Conservation (phyloP, 2,888 invertebrate genomes). For the Melanostoma scalare region DNA sequence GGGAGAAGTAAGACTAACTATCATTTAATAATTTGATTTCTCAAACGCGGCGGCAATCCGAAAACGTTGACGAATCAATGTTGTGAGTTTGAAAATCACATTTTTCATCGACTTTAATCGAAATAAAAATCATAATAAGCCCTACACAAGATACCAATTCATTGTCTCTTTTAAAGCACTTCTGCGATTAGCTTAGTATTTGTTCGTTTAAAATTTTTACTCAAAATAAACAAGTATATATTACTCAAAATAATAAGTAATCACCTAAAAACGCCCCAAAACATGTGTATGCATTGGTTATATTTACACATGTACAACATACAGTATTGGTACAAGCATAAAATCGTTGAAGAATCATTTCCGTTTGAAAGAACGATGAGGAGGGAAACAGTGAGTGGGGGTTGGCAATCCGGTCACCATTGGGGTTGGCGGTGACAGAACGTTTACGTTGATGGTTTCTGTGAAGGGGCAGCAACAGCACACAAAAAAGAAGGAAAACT, state of each 20-base stretch:
- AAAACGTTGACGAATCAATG: no score
- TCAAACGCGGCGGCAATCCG: no score
- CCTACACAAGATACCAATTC: no score
- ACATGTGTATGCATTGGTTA: constrained; percentile 6
- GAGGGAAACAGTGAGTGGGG: constrained; percentile 1
- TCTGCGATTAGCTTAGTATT: background rate
- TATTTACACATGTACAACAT: constrained; percentile 30
- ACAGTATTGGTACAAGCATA: constrained; percentile 4
- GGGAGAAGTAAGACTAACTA: no score
- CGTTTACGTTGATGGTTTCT: constrained; percentile 71
- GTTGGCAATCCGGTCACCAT: constrained; percentile 8
- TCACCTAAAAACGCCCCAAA: constrained; percentile 56
- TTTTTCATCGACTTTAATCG: no score
- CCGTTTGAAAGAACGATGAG: constrained; percentile 34
- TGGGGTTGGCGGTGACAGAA: constrained; percentile 48
- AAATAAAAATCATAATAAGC: no score
- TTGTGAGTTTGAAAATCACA: no score
- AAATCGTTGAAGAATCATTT: constrained; percentile 58
- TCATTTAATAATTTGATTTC: no score
- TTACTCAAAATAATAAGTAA: no score
- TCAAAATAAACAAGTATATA: constrained; percentile 63
- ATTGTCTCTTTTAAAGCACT: background rate
- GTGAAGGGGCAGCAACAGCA: constrained; percentile 20
- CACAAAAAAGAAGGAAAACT: constrained; percentile 39
- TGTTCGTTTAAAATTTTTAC: constrained; percentile 30